phyloP scores from a whole-genome alignment of 2,888 invertebrate species.

The Ypsolopha sequella region DNA sequence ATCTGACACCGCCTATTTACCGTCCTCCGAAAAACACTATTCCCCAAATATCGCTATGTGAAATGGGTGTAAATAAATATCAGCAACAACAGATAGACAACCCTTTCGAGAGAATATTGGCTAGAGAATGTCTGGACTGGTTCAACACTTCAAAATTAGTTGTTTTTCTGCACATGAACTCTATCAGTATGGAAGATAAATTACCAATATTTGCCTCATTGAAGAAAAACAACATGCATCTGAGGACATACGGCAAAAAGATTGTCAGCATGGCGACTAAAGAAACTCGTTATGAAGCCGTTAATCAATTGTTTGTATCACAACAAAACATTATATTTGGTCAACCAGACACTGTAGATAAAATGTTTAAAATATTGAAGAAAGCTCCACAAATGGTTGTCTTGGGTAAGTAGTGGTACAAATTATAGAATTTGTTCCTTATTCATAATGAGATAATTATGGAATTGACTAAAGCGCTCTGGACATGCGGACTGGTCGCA shows the following conservation, averaged over 20 bases:
- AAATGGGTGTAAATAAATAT: slow-evolving; percentile 26
- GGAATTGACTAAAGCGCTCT: no score
- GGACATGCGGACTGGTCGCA: no score
- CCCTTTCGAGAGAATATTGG: slow-evolving; percentile 80
- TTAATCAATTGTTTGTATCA: slow-evolving; percentile 74
- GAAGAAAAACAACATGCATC: slow-evolving; percentile 76
- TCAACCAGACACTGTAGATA: slow-evolving; percentile 71
- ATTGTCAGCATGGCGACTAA: slow-evolving; percentile 76
- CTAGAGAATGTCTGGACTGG: slow-evolving; percentile 78
- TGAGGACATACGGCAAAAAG: slow-evolving; percentile 75
- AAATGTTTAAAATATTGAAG: slow-evolving; percentile 75
- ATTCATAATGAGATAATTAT: no score
- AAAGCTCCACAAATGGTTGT: slow-evolving; percentile 79
- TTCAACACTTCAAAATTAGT: slow-evolving; percentile 79
- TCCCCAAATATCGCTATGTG: slow-evolving; percentile 66
- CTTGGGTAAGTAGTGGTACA: slow-evolving; percentile 63
- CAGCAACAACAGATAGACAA: slow-evolving; percentile 60
- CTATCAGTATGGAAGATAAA: slow-evolving; percentile 74
- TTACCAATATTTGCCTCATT: slow-evolving; percentile 74
- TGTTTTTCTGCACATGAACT: slow-evolving; percentile 79
- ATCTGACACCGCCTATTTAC: slow-evolving; percentile 75
- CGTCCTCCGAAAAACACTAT: slow-evolving; percentile 48
- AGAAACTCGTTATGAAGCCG: slow-evolving; percentile 76
- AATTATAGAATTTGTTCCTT: no score
- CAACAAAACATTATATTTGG: slow-evolving; percentile 79